Base-by-base conservation (phyloP, 37 sponge, comb jelly and placozoan genomes). In the Chondrosia reniformis region DNA sequence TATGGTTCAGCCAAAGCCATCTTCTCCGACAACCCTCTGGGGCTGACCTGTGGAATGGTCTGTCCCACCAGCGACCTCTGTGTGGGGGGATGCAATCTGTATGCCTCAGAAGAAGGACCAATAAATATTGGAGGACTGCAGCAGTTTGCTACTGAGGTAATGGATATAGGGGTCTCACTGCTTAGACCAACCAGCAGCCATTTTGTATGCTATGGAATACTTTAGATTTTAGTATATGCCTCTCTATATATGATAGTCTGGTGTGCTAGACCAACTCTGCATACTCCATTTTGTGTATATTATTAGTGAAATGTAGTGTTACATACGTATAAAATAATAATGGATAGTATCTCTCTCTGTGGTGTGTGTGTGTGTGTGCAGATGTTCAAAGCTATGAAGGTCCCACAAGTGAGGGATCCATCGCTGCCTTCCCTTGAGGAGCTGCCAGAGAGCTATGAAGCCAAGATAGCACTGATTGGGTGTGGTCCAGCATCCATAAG, bases 401-500 rank as follows among this genome's bases (percentile, higher is more conserved):
- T 96, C 21, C 94, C 97, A n/a, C 97, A 96, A 76, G 80, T 96
- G 30, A 84, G 97, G 9, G 97, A 96, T 57, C 97, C 97, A 32
- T 38, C 46, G 34, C 83, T 88, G 36, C 82, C 91, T 15, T 67
- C 87, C 45, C 46, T 90, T 34, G 59, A 83, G 25, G 71, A 81
- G 6, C 83, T 93, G 2, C 94, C 94, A 1, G 94, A 96, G 67
- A 96, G 97, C 89, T 96, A 96, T 74, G 76, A 83, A 10, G 94
- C 97, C n/a, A 96, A 85, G 76, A 73, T 90, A 21, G 97, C 94
- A 0, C 79, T 96, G 13, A 63, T 96, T 80, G 97, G 97, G 24
- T 96, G 97, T 85, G 97, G 97, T 42, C 97, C 97, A 24, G 97
- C 97, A 57, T 96, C 97, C 81, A 93, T 96, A 78, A 93, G 94